Evolutionary conservation across 2,113 vertebrate species (phyloP), one percentile per base, ranked within the genome.

Genomic region (Anarhynchus alexandrinus): DNA sequence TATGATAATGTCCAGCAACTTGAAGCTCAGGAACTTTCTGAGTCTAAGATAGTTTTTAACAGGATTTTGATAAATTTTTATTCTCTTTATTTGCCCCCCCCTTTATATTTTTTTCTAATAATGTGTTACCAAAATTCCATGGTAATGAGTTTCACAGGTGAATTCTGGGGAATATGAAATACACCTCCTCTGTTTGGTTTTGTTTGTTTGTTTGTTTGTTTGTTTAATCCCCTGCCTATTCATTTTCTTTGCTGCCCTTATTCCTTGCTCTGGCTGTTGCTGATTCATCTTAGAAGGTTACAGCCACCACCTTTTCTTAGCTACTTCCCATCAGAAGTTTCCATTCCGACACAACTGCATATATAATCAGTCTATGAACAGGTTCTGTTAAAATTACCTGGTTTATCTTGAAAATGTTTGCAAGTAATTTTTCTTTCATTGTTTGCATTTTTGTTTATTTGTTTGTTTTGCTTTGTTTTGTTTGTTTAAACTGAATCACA

Each of bases 31-130:
- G 43, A 76, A 30, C 23, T 55, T 93, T 38, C 30, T 23, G 11
- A 57, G 23, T 32, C 43, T 30, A 58, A 54, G 15, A 10, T 5
- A 42, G 11, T 38, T 94, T 94, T 91, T 18, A 67, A 23, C 2
- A 72, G 22, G 40, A 65, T 65, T 88, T 82, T 43, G 20, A 79
- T 32, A 16, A 15, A 0, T 12, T 52, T 86, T 73, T 52, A 5
- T 49, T 86, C 64, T 23, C 4, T 61, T 65, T 52, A 52, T 74
- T 88, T 86, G 3, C 1, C 6, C 4, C 4, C 11, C 6, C 4
- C 4, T 2, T 2, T 5, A 27, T 5, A 12, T 27, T 30, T 10
- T 9, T 1, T 3, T 9, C 15, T 30, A 29, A 70, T 66, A 12
- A 12, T 1, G 0, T 12, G 40, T 70, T 43, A 58, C 12, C 0